Base-by-base conservation (phyloP, 2,888 invertebrate species). In the Nomada ferruginata region DNA sequence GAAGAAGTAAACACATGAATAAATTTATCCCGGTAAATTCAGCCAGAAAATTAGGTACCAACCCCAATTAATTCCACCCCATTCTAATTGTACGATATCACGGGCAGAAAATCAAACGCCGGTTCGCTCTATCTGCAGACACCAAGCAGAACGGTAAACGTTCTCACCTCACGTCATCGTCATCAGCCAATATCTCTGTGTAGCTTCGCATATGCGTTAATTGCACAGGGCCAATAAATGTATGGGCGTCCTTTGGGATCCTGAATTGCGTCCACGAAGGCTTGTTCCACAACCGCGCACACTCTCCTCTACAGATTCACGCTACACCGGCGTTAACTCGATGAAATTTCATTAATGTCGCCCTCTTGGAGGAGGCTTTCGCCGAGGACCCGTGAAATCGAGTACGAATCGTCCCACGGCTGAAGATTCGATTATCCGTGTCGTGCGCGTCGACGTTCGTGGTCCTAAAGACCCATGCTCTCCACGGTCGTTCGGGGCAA, bases 321-420 rank as follows among this genome's bases (percentile, higher is more conserved):
- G 79, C 78, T 73, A 65, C 73, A 69, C 50, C 71, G 69, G 71
- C 70, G 85, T 82, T 88, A 89, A 89, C 88, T 88, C 83, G 82
- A 77, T 59, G 86, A 85, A 88, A 89, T 88, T 89, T 89, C 89
- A 89, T 89, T 89, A 89, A 83, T 85, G 78, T 71, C 63, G 82
- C 7, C 47, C 71, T 81, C 71, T 64, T 77, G 65, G 55, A 75
- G 76, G 59, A 68, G 82, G 71, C 73, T 72, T 15, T 29, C 70
- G 74, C 47, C 59, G 73, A n/a, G 70, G 74, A 44, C 36, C 77
- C 70, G 88, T 83, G 83, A 84, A 89, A 89, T 89, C 86, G 85
- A 87, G 87, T 84, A 76, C 73, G 83, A 86, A 85, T 89, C 84
- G 84, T 80, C 81, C 80, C 82, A 57, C 84, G 79, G 78, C 74